phyloP scores from a whole-genome alignment of 2,113 vertebrate genomes.

The Rallus limicola region DNA sequence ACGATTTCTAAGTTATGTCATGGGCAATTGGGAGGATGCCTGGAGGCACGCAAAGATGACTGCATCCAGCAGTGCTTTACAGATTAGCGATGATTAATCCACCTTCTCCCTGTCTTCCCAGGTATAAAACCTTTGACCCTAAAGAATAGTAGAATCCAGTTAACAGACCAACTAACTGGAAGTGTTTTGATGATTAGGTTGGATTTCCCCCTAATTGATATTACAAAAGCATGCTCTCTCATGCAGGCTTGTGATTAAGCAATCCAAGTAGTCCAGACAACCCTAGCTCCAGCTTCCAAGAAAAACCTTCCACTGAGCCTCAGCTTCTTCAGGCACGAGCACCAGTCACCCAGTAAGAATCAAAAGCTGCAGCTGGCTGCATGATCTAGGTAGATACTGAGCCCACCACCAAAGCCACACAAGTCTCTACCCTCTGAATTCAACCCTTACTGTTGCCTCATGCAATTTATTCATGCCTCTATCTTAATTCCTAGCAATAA shows the following conservation, averaged over 20 bases:
- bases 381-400: background rate
- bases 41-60: background rate
- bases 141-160: background rate
- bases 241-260: background rate
- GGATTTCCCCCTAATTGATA: background rate
- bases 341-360: background rate
- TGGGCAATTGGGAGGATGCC: background rate
- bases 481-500: background rate
- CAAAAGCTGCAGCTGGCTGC: background rate
- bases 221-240: slow-evolving; percentile 6
- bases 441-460: background rate
- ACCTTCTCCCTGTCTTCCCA: background rate
- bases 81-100: background rate
- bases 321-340: background rate
- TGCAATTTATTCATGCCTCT: fast-evolving
- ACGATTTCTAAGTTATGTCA: background rate
- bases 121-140: background rate
- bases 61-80: background rate
- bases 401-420: background rate
- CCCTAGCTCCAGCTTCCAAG: background rate
- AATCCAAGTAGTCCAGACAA: background rate
- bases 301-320: background rate
- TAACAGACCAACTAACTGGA: slow-evolving; percentile 32
- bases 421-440: background rate
- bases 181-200: background rate